Base-by-base conservation (phyloP, 2,113 vertebrate genomes). In the Trochalopteron elliotii region DNA sequence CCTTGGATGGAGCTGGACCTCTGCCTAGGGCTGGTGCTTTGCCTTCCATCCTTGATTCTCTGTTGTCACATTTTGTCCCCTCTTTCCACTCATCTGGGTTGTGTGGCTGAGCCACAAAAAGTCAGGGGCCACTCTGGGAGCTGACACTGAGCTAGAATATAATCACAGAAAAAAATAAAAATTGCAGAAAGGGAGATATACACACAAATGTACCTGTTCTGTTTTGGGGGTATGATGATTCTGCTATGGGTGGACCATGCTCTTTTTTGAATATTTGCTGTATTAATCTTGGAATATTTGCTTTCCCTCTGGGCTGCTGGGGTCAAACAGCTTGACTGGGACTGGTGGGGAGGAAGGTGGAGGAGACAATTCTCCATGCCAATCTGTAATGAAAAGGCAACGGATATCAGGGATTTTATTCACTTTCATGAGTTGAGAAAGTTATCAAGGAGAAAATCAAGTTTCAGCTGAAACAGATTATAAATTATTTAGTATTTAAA, bases 61-160 rank as follows among this genome's bases (percentile, higher is more conserved):
- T 44, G 8, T 3, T 25, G 8, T 30, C 24, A 11, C 10, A 3
- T 18, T 44, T 20, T 45, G 37, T 0, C 0, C 12, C 30, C 5
- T 64, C 17, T 15, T 75, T 74, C 20, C 30, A 55, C 7, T 17
- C 31, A 2, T 8, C 21, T 11, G 16, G 11, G 12, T 4, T 31
- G 11, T 63, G 35, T 8, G 23, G 47, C 27, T 60, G 25, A 90
- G 10, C n/a, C 33, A 52, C 5, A 1, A 6, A 47, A 57, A 63
- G 15, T 10, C n/a, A 37, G 19, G 16, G 17, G 15, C 18, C 27
- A 5, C 31, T 49, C 64, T 80, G 50, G 25, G 61, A 79, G 30
- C 21, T 60, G 42, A 7, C 31, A 14, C 12, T 50, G 31, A 56
- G 53, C 17, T 14, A 63, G 11, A 13, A 21, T 33, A 28, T 28